These are phyloP conservation scores for Alcis repandata DNA, from an alignment of 2,888 invertebrate species.

Conservation along the genomic window DNA sequence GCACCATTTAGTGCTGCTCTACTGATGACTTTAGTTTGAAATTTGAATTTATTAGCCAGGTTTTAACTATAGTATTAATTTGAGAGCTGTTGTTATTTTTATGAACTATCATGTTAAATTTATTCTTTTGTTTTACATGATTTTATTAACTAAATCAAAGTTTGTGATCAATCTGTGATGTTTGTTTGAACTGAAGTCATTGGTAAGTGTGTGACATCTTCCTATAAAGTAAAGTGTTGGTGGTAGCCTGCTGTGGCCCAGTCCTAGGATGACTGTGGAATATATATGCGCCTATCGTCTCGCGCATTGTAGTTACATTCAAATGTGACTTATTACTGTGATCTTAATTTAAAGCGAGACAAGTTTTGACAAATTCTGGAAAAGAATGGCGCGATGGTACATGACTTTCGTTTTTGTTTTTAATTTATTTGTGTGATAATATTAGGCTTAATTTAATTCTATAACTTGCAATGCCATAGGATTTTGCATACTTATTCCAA, in stretches of 20 bases:
- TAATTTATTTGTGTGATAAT: conserved; percentile 84
- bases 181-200: conserved; percentile 63
- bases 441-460: conserved; percentile 75
- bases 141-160: conserved; percentile 48
- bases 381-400: conserved; percentile 75
- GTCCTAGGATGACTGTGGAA: conserved; percentile 84
- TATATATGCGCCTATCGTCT: conserved; percentile 78
- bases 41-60: conserved; percentile 47
- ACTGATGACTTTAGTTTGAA: conserved; percentile 66
- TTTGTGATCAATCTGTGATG: conserved; percentile 43
- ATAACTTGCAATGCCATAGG: conserved; percentile 79
- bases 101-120: conserved; percentile 47
- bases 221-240: conserved; percentile 60
- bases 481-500: conserved; percentile 75
- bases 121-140: conserved; percentile 52
- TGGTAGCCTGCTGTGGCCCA: conserved; percentile 69
- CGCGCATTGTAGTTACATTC: conserved; percentile 79
- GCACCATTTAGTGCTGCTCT: conserved; percentile 43
- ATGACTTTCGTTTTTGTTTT: conserved; percentile 70
- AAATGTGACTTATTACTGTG: conserved; percentile 85
- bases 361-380: conserved; percentile 83
- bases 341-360: conserved; percentile 84
- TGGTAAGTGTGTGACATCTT: conserved; percentile 67
- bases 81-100: conserved; percentile 46
- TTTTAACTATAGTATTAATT: conserved; percentile 36